Evolutionary conservation across 2,797 vertebrate species (phyloP).

Genomic region (Petrocephalus sullivani): DNA sequence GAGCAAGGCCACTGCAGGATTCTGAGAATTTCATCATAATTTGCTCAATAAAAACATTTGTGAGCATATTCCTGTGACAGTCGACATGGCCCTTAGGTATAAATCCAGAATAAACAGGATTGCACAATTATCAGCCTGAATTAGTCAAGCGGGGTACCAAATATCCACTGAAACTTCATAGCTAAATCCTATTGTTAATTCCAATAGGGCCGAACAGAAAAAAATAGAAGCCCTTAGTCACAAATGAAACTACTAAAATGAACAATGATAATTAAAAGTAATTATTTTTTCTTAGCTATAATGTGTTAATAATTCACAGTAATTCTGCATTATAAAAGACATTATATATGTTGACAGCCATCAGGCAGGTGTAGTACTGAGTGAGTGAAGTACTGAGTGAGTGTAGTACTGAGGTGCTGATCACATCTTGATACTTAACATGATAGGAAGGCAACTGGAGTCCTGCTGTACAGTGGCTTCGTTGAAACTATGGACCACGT

Average conservation of each 20-base stretch:
- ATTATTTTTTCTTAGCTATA: not conserved
- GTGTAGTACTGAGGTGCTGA: not conserved
- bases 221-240: not conserved
- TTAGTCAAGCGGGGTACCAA: not conserved
- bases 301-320: not conserved
- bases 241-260: not conserved
- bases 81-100: not conserved
- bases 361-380: not conserved
- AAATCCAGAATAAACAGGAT: not conserved
- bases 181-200: not conserved
- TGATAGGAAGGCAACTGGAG: not conserved
- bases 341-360: not conserved
- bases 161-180: not conserved
- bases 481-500: not conserved
- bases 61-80: not conserved
- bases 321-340: not conserved
- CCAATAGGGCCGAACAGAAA: not conserved
- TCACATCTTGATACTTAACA: not conserved
- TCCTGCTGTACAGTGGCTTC: not conserved
- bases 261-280: not conserved
- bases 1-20: not conserved
- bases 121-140: not conserved
- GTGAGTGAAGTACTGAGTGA: not conserved
- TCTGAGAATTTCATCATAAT: not conserved
- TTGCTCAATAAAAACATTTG: not conserved